Percentiles rank a stretch among this genome's conserved stretches.
phyloP scores from a whole-genome alignment of 1,140 invertebrate species.

The Aphelenchoides avenae region DNA sequence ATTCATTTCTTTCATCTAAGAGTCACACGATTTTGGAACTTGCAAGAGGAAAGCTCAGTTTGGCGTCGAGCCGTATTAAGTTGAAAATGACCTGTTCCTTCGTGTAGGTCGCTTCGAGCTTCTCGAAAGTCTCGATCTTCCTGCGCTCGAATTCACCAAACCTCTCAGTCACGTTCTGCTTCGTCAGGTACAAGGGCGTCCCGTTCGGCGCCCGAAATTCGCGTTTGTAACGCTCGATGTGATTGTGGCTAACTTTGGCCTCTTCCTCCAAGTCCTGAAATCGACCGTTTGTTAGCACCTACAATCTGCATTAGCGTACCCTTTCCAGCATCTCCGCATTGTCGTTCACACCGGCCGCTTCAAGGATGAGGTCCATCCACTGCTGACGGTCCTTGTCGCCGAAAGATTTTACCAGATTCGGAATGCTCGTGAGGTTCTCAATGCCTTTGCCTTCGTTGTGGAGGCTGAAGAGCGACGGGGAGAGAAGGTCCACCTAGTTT shows the following conservation, averaged over 20 bases:
- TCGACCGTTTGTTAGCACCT: neutral
- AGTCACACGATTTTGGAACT: neutral
- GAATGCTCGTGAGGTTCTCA: constrained; percentile 20
- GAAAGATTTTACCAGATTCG: constrained; percentile 18
- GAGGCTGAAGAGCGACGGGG: constrained; percentile 24
- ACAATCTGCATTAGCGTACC: constrained; percentile 14
- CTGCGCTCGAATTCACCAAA: constrained; percentile 29
- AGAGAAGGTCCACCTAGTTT: constrained; percentile 25
- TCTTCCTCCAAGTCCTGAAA: constrained; percentile 13
- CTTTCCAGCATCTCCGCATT: constrained; percentile 27
- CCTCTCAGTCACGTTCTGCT: constrained; percentile 39
- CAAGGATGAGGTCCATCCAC: constrained; percentile 28
- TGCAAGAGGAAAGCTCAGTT: neutral
- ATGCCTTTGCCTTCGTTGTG: constrained; percentile 22
- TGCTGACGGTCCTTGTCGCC: constrained; percentile 18
- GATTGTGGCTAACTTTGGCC: neutral
- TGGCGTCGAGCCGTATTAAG: neutral
- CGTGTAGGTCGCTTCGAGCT: constrained; percentile 32
- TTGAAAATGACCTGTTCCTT: constrained; percentile 35
- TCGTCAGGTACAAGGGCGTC: constrained; percentile 39
- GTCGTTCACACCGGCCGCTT: constrained; percentile 27
- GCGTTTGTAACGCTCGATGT: neutral
- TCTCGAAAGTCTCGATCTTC: constrained; percentile 39
- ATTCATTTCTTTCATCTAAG: constrained; percentile 40
- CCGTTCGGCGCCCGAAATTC: constrained; percentile 10